Percentiles rank a stretch among this genome's conserved stretches.
Conservation (phyloP, 92 coral and sea anemone species). For the Epizoanthus scotinus region DNA sequence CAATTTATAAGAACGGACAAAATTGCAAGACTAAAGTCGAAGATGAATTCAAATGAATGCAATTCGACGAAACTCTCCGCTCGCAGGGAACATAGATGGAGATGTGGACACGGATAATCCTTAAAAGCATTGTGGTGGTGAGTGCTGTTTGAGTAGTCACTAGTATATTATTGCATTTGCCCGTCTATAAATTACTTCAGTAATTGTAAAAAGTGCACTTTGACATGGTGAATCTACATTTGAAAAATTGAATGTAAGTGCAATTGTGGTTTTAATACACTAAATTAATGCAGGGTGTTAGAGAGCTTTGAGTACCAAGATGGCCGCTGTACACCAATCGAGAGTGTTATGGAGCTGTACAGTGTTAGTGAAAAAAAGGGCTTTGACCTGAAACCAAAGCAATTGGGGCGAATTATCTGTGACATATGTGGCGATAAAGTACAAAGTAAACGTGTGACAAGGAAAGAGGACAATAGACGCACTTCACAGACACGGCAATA, state of each 20-base stretch:
- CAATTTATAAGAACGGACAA: too few species aligned
- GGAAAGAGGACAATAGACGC: constrained; percentile 1
- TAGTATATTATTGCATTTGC: not conserved
- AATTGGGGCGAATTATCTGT: not conserved
- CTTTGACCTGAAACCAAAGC: constrained; percentile 9
- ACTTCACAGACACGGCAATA: not conserved
- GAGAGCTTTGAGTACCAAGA: constrained; percentile 19
- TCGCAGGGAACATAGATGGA: not conserved
- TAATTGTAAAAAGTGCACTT: too few species aligned
- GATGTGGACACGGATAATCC: not conserved
- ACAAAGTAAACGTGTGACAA: constrained; percentile 14
- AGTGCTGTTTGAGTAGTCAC: constrained; percentile 3
- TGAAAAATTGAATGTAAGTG: too few species aligned
- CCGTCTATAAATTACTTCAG: too few species aligned
- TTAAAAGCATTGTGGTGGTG: too few species aligned
- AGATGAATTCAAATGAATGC: too few species aligned
- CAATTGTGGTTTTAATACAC: too few species aligned
- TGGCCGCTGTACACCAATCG: constrained; percentile 15
- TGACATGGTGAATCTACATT: too few species aligned
- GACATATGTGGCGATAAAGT: constrained; percentile 10
- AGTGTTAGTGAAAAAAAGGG: not conserved
- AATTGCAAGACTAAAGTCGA: too few species aligned
- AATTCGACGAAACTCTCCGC: not conserved
- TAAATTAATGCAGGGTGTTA: not conserved
- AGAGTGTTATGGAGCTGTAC: constrained; percentile 18